These are phyloP conservation scores for Acanthococcus lagerstroemiae DNA, from an alignment of 2,888 invertebrate genomes.

Conservation along the genomic window DNA sequence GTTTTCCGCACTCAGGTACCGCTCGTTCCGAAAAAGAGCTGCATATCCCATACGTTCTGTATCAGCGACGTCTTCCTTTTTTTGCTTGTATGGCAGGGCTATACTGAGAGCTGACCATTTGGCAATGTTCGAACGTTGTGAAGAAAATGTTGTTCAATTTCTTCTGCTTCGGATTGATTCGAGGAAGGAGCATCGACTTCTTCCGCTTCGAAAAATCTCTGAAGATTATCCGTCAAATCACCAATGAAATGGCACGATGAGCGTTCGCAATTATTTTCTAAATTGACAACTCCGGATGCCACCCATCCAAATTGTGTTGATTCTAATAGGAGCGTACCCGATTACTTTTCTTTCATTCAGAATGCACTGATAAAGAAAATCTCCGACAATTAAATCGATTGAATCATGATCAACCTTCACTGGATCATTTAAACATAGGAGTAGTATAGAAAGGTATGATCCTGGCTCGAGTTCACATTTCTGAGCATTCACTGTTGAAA, in stretches of 20 bases:
- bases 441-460: too few species aligned
- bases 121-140: not conserved
- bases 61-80: not conserved
- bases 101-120: not conserved
- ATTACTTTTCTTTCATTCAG: not conserved
- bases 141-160: not conserved
- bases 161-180: not conserved
- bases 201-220: not conserved
- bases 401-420: not conserved
- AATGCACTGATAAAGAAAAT: not conserved
- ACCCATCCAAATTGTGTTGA: not conserved
- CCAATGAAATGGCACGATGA: not conserved
- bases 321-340: not conserved
- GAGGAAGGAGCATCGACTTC: not conserved
- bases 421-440: not conserved
- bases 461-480: too few species aligned
- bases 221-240: not conserved
- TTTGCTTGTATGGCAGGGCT: not conserved
- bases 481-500: too few species aligned
- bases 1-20: not conserved
- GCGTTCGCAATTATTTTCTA: not conserved
- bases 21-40: not conserved
- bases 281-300: not conserved
- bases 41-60: not conserved
- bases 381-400: not conserved